These are phyloP conservation scores for Poecilia picta DNA, from an alignment of 2,797 vertebrate species.

Conservation along the genomic window DNA sequence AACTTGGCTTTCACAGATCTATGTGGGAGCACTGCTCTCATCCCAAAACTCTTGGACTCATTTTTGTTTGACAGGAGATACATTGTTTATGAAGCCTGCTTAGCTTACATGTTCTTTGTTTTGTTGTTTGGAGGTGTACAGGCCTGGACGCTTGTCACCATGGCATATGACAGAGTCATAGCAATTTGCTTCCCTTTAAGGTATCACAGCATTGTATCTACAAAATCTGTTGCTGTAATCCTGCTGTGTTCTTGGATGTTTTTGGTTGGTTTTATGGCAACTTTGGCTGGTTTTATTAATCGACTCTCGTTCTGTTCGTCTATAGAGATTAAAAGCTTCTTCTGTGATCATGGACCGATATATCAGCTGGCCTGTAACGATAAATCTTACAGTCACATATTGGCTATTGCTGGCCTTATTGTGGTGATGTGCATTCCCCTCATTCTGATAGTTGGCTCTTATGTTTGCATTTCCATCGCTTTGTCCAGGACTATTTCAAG, in stretches of 20 bases:
- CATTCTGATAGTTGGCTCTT: slow-evolving; percentile 4
- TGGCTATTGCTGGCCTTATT: not conserved
- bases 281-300: slow-evolving; percentile 28
- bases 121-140: slow-evolving; percentile 34
- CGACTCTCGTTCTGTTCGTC: slow-evolving; percentile 71
- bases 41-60: slow-evolving; percentile 58
- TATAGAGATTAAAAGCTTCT: slow-evolving; percentile 55
- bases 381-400: slow-evolving; percentile 13
- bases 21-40: slow-evolving; percentile 65
- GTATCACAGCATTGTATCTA: slow-evolving; percentile 46
- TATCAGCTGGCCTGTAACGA: slow-evolving; percentile 62
- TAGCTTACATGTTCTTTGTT: slow-evolving; percentile 65
- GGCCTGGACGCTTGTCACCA: slow-evolving; percentile 57
- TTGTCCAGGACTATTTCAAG: slow-evolving; percentile 54
- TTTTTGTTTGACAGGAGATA: slow-evolving; percentile 54
- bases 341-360: slow-evolving; percentile 65
- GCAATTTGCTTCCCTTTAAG: slow-evolving; percentile 62
- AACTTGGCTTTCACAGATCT: slow-evolving; percentile 65
- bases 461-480: slow-evolving; percentile 18
- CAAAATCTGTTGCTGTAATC: not conserved
- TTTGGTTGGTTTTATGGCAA: rapidly evolving
- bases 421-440: not conserved
- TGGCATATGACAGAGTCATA: slow-evolving; percentile 64
- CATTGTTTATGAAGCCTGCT: slow-evolving; percentile 56
- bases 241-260: slow-evolving; percentile 36